Evolutionary conservation across 1,140 invertebrate species (phyloP), one percentile per base, ranked within the genome.

Genomic region (Ceratina calcarata): DNA sequence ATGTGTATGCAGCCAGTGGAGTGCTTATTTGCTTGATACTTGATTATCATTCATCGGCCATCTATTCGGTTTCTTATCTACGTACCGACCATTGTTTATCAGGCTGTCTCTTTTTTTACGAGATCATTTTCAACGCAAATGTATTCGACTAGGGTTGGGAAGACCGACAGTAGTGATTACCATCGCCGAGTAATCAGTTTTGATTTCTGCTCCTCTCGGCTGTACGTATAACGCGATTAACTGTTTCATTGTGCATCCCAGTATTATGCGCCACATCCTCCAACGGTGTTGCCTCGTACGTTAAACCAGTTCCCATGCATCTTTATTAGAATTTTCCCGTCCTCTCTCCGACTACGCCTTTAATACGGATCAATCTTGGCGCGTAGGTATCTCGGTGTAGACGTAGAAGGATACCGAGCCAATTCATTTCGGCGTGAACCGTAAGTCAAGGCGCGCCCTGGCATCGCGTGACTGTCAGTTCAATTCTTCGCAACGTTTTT

Each of bases 171-270:
- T 10, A 22, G 24, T 8, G 68, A 70, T 73, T 57, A 64, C 13
- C 13, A 60, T 70, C 55, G 27, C 53, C 18, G 13, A 45, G 20
- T 51, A 22, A 74, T 78, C 60, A 78, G 60, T 75, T 75, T 68
- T 62, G 76, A 78, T 82, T 86, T 85, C 76, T 85, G 12, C 65
- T 83, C 55, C n/a, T 82, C 78, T 22, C 49, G 37, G 76, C 27
- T 68, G 32, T 13, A 22, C 66, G 45, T 16, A n/a, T 83, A 80
- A 83, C 49, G 58, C 72, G 82, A 85, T 86, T 80, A 85, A 85
- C 85, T 70, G 76, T 77, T 79, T 82, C 82, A 76, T 45, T 45
- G 37, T 32, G 72, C 27, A 18, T 83, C 45, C 16, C 22, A 20
- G 82, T 24, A 60, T 71, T 71, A 75, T 78, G 66, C 61, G 49